phyloP scores from a whole-genome alignment of 1,140 invertebrate species.

The Callitettix versicolor region DNA sequence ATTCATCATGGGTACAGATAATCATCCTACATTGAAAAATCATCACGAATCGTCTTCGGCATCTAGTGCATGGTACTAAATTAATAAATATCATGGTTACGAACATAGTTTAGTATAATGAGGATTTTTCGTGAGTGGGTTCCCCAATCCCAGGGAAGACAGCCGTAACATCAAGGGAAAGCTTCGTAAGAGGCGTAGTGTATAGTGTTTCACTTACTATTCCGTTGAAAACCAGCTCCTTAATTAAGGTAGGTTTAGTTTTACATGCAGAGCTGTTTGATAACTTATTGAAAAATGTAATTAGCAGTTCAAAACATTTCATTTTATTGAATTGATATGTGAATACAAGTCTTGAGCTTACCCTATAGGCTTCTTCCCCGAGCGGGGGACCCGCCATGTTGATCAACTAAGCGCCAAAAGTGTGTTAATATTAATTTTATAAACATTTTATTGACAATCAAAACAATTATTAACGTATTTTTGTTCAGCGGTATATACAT shows the following conservation, averaged over 20 bases:
- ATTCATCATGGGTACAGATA: conserved; percentile 34
- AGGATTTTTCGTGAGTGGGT: conserved; percentile 25
- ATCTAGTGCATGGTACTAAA: conserved; percentile 29
- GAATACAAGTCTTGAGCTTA: conserved; percentile 18
- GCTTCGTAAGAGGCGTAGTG: conserved; percentile 34
- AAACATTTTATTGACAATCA: no score
- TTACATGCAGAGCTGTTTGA: conserved; percentile 12
- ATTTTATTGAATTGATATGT: not conserved
- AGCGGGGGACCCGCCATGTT: conserved; percentile 40
- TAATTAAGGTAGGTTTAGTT: conserved; percentile 31
- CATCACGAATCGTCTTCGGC: conserved; percentile 26
- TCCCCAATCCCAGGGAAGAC: conserved; percentile 29
- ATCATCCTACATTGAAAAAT: conserved; percentile 26
- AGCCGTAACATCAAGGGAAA: conserved; percentile 36
- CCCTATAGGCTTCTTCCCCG: conserved; percentile 37
- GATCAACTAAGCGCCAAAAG: conserved; percentile 28
- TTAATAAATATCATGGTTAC: conserved; percentile 21
- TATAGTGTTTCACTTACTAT: conserved; percentile 31
- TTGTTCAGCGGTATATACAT: no score
- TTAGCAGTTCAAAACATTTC: conserved; percentile 5
- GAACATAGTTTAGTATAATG: conserved; percentile 21
- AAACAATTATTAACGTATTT: no score
- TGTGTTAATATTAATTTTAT: no score
- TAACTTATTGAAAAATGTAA: conserved; percentile 25
- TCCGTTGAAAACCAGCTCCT: conserved; percentile 30